These are phyloP conservation scores for Stigmatopora argus DNA, from an alignment of 2,113 vertebrate species.

Conservation along the genomic window DNA sequence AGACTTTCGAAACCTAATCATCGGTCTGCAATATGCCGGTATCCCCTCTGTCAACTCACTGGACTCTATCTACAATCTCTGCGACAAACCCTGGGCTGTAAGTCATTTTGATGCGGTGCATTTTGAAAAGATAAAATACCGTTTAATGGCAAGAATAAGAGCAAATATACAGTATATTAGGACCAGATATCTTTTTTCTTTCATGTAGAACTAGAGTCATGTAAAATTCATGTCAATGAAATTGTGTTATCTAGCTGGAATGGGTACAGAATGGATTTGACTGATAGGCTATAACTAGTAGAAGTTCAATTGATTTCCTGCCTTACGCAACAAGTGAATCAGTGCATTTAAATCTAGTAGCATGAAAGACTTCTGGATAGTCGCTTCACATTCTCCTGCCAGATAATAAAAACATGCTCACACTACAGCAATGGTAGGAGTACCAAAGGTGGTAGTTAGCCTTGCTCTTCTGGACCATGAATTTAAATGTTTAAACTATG, in stretches of 20 bases:
- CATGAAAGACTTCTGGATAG: too few relatives aligned
- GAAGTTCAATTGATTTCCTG: neutral
- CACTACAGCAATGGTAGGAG: too few relatives aligned
- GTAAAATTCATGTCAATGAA: neutral
- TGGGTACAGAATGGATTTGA: neutral
- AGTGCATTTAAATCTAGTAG: too few relatives aligned
- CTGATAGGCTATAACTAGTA: neutral
- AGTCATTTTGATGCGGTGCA: constrained; percentile 17
- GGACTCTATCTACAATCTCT: constrained; percentile 94
- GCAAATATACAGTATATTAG: neutral
- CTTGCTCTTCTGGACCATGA: too few relatives aligned
- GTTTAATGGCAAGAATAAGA: neutral
- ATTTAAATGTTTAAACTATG: too few relatives aligned
- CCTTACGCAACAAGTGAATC: neutral
- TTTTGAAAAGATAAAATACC: neutral
- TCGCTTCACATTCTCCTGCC: too few relatives aligned
- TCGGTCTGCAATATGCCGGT: constrained; percentile 92
- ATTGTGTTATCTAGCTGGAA: neutral
- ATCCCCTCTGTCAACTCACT: constrained; percentile 90
- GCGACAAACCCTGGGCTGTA: constrained; percentile 98
- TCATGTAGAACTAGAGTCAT: neutral
- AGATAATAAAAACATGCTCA: too few relatives aligned
- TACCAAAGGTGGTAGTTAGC: too few relatives aligned
- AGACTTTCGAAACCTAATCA: constrained; percentile 91
- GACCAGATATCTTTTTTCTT: neutral